A percentile compares a stretch with the other conserved stretches of the same genome.
phyloP scores from a whole-genome alignment of 2,113 vertebrate species.

The Passer domesticus region DNA sequence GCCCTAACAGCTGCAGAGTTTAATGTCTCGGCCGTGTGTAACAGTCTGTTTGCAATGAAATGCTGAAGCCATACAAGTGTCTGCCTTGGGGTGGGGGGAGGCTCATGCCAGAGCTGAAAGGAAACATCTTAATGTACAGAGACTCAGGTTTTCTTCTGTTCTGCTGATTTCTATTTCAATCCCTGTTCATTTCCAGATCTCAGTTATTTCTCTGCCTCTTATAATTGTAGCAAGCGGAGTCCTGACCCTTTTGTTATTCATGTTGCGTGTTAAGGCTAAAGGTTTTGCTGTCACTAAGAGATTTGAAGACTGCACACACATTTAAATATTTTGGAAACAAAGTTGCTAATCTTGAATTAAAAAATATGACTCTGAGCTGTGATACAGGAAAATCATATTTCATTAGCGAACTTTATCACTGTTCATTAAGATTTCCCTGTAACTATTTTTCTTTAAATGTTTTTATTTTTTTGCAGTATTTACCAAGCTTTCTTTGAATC shows the following conservation, averaged over 20 bases:
- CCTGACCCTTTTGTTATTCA: not conserved
- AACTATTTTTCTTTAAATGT: not conserved
- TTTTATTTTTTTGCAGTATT: constrained; percentile 4
- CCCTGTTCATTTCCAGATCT: not conserved
- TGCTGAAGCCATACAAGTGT: not conserved
- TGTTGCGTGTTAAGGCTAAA: not conserved
- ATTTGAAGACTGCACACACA: not conserved
- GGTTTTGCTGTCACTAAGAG: not conserved
- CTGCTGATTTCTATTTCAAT: not conserved
- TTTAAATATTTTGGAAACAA: constrained; percentile 14
- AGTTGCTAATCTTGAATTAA: not conserved
- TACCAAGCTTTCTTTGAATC: constrained; percentile 5
- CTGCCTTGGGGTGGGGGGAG: not conserved
- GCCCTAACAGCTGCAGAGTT: not conserved
- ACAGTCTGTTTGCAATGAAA: not conserved
- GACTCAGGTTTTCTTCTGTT: not conserved
- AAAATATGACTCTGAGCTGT: not conserved
- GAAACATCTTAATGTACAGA: not conserved
- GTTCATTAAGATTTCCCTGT: not conserved
- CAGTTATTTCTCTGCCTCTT: not conserved
- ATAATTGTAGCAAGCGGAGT: not conserved
- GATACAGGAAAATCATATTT: not conserved
- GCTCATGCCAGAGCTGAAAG: not conserved
- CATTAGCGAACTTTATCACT: not conserved
- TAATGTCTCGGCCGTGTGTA: not conserved